Conservation (phyloP, 2,113 vertebrate species). For the Sarotherodon lohbergeri region DNA sequence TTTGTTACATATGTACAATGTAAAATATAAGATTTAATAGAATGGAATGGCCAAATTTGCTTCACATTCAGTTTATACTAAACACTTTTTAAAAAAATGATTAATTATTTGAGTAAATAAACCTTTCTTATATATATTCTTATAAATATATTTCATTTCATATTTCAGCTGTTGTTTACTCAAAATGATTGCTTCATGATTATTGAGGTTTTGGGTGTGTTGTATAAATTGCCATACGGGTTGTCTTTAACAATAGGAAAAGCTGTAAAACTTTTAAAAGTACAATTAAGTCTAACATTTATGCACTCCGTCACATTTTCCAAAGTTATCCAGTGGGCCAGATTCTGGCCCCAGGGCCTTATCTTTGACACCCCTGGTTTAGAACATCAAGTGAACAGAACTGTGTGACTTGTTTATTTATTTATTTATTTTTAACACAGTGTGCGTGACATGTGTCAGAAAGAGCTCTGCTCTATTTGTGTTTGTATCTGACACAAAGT, state of each 20-base stretch:
- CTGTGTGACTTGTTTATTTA: slow-evolving; percentile 28
- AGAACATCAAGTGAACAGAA: slow-evolving; percentile 19
- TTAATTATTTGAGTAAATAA: not conserved
- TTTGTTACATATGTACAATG: not conserved
- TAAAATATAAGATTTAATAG: not conserved
- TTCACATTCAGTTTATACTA: not conserved
- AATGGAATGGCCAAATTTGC: not conserved
- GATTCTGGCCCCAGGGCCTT: not conserved
- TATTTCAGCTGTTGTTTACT: not conserved
- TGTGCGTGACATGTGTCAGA: slow-evolving; percentile 46
- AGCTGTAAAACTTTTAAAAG: not conserved
- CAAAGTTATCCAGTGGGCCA: not conserved
- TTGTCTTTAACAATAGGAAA: not conserved
- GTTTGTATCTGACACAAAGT: slow-evolving; percentile 48
- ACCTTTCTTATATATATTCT: not conserved
- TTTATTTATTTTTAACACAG: not conserved
- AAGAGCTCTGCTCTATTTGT: slow-evolving; percentile 43
- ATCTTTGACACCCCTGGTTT: not conserved
- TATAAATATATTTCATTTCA: not conserved
- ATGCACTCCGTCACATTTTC: not conserved
- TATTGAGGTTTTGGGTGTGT: not conserved
- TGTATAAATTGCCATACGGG: not conserved
- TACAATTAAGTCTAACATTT: not conserved
- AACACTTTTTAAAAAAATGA: not conserved
- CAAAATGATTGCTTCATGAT: not conserved